Conservation (phyloP, 2,113 vertebrate species). For the Malurus elegans region DNA sequence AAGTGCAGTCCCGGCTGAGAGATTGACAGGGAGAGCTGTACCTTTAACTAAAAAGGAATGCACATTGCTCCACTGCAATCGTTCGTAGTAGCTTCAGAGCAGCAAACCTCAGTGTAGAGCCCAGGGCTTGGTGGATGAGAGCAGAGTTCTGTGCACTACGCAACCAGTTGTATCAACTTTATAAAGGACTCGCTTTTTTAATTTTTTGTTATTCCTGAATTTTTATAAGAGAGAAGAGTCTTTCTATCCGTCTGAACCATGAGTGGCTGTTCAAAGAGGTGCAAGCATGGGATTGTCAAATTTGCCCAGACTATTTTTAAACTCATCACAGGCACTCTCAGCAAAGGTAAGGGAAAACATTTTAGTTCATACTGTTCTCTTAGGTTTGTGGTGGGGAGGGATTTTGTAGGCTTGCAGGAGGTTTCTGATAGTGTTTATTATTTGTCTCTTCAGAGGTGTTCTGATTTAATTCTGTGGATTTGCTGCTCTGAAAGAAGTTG, state of each 20-base stretch:
- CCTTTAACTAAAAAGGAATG: neutral
- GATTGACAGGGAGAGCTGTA: neutral
- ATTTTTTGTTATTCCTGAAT: neutral
- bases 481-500: neutral
- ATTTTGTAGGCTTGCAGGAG: neutral
- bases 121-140: neutral
- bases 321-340: conserved; percentile 88
- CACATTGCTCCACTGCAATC: neutral
- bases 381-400: neutral
- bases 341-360: conserved; percentile 82
- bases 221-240: neutral
- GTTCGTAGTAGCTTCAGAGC: neutral
- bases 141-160: neutral
- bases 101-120: neutral
- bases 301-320: conserved; percentile 85
- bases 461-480: neutral
- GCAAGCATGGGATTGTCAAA: conserved; percentile 88
- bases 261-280: conserved; percentile 85
- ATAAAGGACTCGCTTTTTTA: neutral
- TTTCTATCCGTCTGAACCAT: conserved; percentile 61
- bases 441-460: neutral
- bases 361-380: neutral
- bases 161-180: neutral
- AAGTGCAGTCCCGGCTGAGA: neutral
- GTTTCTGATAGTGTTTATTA: neutral